Conservation (phyloP, 1,140 invertebrate species). For the Drosophila miranda region DNA sequence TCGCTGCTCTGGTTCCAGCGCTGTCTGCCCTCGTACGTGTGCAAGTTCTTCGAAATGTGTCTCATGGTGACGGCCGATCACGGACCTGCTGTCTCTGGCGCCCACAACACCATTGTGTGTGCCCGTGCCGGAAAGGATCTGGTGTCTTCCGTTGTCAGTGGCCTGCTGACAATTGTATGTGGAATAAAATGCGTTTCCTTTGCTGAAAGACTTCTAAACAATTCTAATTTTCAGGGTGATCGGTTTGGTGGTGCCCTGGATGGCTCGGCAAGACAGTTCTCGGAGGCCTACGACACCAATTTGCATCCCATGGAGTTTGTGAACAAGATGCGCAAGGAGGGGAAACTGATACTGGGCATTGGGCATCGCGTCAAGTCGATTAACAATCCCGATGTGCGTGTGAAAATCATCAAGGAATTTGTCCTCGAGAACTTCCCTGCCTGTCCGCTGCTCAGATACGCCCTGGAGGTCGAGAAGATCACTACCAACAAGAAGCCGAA, state of each 20-base stretch:
- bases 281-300: conserved; percentile 96
- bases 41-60: conserved; percentile 99
- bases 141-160: conserved; percentile 98
- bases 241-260: conserved; percentile 99
- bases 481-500: conserved; percentile 99
- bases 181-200: background rate
- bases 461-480: conserved; percentile 98
- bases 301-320: conserved; percentile 99
- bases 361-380: conserved; percentile 99
- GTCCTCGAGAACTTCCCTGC: conserved; percentile 96
- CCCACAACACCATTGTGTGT: conserved; percentile 99
- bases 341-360: conserved; percentile 99
- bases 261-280: conserved; percentile 97
- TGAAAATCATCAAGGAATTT: conserved; percentile 98
- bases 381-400: conserved; percentile 99
- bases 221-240: conserved; percentile 88
- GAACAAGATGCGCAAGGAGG: conserved; percentile 97
- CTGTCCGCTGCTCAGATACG: conserved; percentile 96
- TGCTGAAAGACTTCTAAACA: background rate
- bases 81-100: conserved; percentile 99
- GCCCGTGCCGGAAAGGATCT: conserved; percentile 99
- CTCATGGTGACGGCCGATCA: conserved; percentile 99
- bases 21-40: conserved; percentile 95
- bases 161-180: conserved; percentile 98
- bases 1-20: conserved; percentile 99